Conservation (phyloP, 2,113 vertebrate species). For the Pelecanus crispus region DNA sequence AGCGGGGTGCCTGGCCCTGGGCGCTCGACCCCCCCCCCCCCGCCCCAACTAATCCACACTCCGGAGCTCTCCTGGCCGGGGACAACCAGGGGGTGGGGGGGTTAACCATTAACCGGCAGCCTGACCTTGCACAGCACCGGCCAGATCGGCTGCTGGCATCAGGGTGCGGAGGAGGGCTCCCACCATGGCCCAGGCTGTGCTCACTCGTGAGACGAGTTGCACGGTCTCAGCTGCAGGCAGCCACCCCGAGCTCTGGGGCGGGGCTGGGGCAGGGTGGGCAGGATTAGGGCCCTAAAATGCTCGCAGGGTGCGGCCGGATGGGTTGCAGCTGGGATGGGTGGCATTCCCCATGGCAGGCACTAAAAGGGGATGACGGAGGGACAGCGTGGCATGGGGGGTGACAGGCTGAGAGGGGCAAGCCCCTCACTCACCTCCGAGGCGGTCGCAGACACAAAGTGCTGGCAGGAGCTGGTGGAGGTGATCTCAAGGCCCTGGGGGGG, state of each 20-base stretch:
- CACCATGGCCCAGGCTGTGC: neutral
- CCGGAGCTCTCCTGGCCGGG: neutral
- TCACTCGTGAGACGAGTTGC: neutral
- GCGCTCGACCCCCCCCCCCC: neutral
- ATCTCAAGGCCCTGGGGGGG: conserved; percentile 81
- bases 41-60: neutral
- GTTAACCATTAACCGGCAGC: conserved; percentile 8
- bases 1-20: rapidly evolving
- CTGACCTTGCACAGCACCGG: neutral
- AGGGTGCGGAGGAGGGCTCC: neutral
- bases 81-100: neutral
- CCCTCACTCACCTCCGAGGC: conserved; percentile 73
- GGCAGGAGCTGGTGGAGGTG: conserved; percentile 81
- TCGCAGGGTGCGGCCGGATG: rapidly evolving
- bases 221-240: neutral
- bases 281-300: too few species aligned
- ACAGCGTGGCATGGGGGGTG: neutral
- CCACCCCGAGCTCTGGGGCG: rapidly evolving
- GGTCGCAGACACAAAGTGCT: conserved; percentile 83
- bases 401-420: neutral
- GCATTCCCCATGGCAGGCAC: rapidly evolving
- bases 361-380: neutral
- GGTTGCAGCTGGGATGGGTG: neutral
- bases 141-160: rapidly evolving
- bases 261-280: too few species aligned